Evolutionary conservation across 2,113 vertebrate genomes (phyloP).

Genomic region (Marmota flaviventris): DNA sequence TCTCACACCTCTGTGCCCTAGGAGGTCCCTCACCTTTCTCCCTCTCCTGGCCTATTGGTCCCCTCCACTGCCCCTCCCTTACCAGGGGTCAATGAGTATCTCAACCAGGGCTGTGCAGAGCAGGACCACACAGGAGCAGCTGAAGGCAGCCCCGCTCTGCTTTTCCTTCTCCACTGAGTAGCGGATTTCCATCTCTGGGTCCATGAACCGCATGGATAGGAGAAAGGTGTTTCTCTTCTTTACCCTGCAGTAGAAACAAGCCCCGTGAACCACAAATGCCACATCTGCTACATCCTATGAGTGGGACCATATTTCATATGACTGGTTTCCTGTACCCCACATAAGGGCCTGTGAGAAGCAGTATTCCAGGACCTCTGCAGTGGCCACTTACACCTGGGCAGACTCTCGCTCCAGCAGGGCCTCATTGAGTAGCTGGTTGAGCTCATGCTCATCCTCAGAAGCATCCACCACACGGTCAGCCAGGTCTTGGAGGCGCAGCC

Average conservation of each 20-base stretch:
- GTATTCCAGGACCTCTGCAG: fast-evolving
- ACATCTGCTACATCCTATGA: fast-evolving
- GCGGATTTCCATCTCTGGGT: conserved; percentile 91
- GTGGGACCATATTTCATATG: fast-evolving
- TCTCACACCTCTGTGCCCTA: background rate
- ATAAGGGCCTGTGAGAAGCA: fast-evolving
- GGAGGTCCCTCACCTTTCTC: fast-evolving
- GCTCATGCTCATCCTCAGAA: conserved; percentile 94
- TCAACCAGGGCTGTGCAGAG: conserved; percentile 93
- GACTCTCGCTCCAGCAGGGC: conserved; percentile 94
- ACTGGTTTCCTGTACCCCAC: fast-evolving
- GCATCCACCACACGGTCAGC: conserved; percentile 88
- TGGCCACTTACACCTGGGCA: conserved; percentile 91
- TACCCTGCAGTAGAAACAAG: conserved; percentile 84
- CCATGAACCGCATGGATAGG: conserved; percentile 93
- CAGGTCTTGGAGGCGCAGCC: conserved; percentile 93
- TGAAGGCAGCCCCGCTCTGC: conserved; percentile 94
- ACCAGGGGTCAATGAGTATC: conserved; percentile 95
- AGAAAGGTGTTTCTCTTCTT: conserved; percentile 92
- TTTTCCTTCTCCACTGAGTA: conserved; percentile 97
- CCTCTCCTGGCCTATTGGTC: background rate
- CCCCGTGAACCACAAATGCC: background rate
- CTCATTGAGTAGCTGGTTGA: conserved; percentile 94
- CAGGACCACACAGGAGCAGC: conserved; percentile 94
- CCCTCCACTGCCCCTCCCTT: background rate